Base-by-base conservation (phyloP, 1,140 invertebrate species). In the Drosophila simulans region DNA sequence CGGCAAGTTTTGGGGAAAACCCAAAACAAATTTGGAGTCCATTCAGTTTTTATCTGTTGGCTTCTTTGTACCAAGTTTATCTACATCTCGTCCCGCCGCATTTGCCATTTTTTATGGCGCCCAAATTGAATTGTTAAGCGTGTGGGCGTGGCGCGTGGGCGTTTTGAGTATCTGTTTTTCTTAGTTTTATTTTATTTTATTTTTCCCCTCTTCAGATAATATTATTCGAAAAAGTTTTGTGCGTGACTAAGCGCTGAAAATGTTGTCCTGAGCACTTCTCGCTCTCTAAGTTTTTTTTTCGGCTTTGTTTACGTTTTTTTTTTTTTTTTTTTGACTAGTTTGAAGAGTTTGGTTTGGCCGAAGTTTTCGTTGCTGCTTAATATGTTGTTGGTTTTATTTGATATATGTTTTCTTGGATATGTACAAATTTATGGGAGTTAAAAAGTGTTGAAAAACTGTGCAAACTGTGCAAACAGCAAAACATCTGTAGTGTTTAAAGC, bases 41-140 rank as follows among this genome's bases (percentile, higher is more conserved):
- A 70, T 70, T 70, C 51, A 70, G 46, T 69, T 70, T 70, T 63
- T 74, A 73, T 74, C 57, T 72, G 37, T 63, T 73, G 57, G 39
- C 35, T 73, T 62, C 51, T 46, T 73, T 63, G 39, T 56, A 17
- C 49, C 17, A 55, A 59, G 22, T 59, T 77, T 51, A 68, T 68
- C 64, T 56, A 45, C 34, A 46, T 48, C 31, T 52, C 48, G 45
- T 31, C 13, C 40, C 39, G 12, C 40, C 58, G 13, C 40, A 74
- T 73, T 25, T 68, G 35, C 57, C 64, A 65, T 62, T 48, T 60
- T 45, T 59, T 82, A 70, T 70, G 43, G 42, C 49, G 63, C 39
- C 63, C 46, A 80, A 79, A 83, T 84, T 79, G 64, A 84, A 66
- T 84, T 79, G 69, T 70, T 64, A 60, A 74, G 37, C 78, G 25